A percentile compares a stretch with the other conserved stretches of the same genome.
Conservation (phyloP, 2,797 vertebrate species). For the Eurystomus glaucurus region DNA sequence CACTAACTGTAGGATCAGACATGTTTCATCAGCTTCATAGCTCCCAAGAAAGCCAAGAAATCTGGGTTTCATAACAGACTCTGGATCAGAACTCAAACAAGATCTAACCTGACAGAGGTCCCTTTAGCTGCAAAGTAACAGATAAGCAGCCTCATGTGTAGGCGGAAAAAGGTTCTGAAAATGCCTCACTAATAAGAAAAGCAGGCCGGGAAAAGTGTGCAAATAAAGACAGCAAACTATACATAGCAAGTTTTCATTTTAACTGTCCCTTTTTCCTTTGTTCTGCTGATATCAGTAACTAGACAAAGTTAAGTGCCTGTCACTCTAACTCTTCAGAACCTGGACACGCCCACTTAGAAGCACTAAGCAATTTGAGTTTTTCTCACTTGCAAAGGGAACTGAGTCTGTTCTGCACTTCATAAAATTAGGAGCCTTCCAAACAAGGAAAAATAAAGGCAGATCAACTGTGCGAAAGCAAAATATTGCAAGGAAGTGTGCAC, state of each 20-base stretch:
- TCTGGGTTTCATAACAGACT: not conserved
- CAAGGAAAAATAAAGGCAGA: not conserved
- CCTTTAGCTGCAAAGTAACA: not conserved
- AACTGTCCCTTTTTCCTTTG: not conserved
- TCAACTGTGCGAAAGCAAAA: not conserved
- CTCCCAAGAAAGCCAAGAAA: not conserved
- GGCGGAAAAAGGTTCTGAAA: not conserved
- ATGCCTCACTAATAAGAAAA: not conserved
- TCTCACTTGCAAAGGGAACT: not conserved
- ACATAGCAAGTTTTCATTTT: not conserved
- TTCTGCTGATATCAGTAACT: not conserved
- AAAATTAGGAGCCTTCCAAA: not conserved
- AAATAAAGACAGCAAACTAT: not conserved
- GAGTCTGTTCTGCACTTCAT: not conserved
- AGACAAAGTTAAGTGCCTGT: not conserved
- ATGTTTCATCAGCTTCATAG: not conserved
- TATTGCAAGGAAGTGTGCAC: not conserved
- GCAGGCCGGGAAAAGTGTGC: not conserved
- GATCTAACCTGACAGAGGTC: not conserved
- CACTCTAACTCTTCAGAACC: not conserved
- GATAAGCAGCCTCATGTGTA: not conserved
- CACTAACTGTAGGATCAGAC: not conserved
- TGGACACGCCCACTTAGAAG: not conserved
- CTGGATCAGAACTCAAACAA: rapidly evolving
- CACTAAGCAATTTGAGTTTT: not conserved